Conservation (phyloP, 2,888 invertebrate species). For the Drosophila borealis region DNA sequence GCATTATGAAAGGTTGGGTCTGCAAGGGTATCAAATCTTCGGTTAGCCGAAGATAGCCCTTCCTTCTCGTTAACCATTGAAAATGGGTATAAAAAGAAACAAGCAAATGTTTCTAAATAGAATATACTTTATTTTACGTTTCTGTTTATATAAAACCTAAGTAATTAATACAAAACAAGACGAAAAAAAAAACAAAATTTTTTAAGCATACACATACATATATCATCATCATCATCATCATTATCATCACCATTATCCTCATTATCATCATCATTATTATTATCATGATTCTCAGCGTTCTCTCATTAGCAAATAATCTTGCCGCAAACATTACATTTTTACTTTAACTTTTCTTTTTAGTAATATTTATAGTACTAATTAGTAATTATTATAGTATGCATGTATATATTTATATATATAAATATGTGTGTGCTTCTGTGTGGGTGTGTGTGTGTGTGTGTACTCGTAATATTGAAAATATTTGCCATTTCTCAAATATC, state of each 20-base stretch:
- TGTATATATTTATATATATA: conserved; percentile 38
- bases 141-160: conserved; percentile 74
- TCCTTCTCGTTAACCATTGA: too few species aligned
- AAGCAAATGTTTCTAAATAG: conserved; percentile 59
- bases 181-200: conserved; percentile 67
- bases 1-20: too few species aligned
- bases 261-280: conserved; percentile 10
- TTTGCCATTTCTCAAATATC: conserved; percentile 39
- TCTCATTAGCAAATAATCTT: conserved; percentile 13
- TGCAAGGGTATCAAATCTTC: too few species aligned
- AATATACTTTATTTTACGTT: conserved; percentile 73
- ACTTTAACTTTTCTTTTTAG: conserved; percentile 37
- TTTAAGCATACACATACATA: conserved; percentile 67
- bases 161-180: conserved; percentile 74
- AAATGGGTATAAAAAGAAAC: neutral
- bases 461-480: conserved; percentile 62
- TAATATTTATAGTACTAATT: conserved; percentile 64
- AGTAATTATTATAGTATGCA: conserved; percentile 39
- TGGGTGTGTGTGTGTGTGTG: conserved; percentile 32
- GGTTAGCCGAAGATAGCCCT: too few species aligned
- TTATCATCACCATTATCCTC: conserved; percentile 7
- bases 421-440: conserved; percentile 20
- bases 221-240: conserved; percentile 33
- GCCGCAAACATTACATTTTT: conserved; percentile 28
- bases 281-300: too few species aligned